Evolutionary conservation across 1,140 invertebrate species (phyloP).

Genomic region (Nilaparvata lugens): DNA sequence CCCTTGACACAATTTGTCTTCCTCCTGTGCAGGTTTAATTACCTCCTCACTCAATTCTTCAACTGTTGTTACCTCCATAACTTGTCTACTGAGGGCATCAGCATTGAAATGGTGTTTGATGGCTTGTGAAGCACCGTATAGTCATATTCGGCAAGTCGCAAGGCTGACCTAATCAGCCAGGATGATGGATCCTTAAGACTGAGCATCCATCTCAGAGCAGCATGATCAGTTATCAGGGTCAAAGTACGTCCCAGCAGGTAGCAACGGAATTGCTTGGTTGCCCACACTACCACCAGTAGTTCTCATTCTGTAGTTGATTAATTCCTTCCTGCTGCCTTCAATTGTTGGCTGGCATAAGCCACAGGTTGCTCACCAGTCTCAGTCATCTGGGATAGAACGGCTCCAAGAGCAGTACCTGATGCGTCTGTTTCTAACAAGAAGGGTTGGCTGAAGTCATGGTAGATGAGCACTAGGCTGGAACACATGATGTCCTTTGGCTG

Average conservation of each 20-base stretch:
- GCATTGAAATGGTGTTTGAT: constrained; percentile 30
- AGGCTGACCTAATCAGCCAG: constrained; percentile 39
- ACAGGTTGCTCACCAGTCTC: constrained; percentile 32
- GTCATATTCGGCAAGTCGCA: constrained; percentile 40
- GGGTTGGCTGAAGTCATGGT: background rate
- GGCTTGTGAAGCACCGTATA: constrained; percentile 37
- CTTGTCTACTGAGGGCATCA: constrained; percentile 7
- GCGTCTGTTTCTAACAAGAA: background rate
- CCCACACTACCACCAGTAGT: constrained; percentile 35
- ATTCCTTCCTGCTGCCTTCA: constrained; percentile 35
- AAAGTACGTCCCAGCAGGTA: constrained; percentile 41
- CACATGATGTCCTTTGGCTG: background rate
- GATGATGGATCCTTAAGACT: constrained; percentile 37
- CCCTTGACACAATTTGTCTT: too few species aligned
- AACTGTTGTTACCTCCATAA: too few species aligned
- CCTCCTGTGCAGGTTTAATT: too few species aligned
- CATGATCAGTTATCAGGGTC: constrained; percentile 42
- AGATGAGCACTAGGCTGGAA: background rate
- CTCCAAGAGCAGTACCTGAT: constrained; percentile 24
- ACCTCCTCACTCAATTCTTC: too few species aligned
- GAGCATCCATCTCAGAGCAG: constrained; percentile 35
- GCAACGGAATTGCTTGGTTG: constrained; percentile 36
- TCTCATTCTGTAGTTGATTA: constrained; percentile 37
- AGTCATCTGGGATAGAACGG: constrained; percentile 28
- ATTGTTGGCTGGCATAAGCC: constrained; percentile 33